phyloP scores from a whole-genome alignment of 2,888 invertebrate genomes.

The Anaspis maculata region DNA sequence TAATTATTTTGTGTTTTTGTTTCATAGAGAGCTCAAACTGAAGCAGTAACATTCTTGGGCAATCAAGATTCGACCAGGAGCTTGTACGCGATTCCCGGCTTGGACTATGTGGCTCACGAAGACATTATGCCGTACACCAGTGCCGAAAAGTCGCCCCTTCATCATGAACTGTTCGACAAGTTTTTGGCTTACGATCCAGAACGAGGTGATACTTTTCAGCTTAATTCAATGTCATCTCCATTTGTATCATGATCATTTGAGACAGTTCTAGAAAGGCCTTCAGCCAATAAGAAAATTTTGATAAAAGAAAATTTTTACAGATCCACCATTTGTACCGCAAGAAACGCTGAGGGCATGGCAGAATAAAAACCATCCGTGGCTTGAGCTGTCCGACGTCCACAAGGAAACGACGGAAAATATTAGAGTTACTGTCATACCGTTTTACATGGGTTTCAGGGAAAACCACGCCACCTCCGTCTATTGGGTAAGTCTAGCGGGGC shows the following conservation, averaged over 20 bases:
- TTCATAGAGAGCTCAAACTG: constrained; percentile 84
- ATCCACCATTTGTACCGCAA: constrained; percentile 80
- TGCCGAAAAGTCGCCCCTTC: constrained; percentile 78
- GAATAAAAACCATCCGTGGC: constrained; percentile 94
- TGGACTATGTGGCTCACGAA: constrained; percentile 97
- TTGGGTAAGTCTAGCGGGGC: constrained; percentile 62
- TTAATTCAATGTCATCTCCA: too few species aligned
- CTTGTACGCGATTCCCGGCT: constrained; percentile 90
- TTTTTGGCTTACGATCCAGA: constrained; percentile 77
- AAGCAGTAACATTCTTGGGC: constrained; percentile 94
- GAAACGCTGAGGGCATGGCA: constrained; percentile 93
- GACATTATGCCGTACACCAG: constrained; percentile 93
- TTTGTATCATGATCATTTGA: too few species aligned
- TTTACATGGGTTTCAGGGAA: constrained; percentile 93
- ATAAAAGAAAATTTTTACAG: constrained; percentile 34
- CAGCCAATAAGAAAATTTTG: background rate
- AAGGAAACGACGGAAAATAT: constrained; percentile 95
- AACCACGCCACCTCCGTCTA: constrained; percentile 87
- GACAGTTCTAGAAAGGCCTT: background rate
- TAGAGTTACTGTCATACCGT: constrained; percentile 95
- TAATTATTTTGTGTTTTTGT: too few species aligned
- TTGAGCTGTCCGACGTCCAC: constrained; percentile 93
- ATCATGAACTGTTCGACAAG: constrained; percentile 95
- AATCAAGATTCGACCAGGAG: constrained; percentile 93
- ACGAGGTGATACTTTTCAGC: constrained; percentile 48